Conservation (phyloP, 1,140 invertebrate genomes). For the Lineus longissimus region DNA sequence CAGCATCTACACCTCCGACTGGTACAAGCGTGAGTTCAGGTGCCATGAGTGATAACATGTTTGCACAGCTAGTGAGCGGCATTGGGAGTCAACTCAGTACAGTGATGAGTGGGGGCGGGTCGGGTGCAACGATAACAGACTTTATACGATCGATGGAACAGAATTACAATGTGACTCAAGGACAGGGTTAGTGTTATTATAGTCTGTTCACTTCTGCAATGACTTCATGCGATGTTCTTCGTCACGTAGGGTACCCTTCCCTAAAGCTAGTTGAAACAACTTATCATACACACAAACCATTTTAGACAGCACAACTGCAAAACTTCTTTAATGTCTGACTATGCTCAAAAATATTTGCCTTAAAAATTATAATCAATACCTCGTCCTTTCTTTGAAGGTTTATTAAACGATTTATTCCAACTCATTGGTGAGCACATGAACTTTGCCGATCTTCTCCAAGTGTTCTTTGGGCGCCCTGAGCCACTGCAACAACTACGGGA, state of each 20-base stretch:
- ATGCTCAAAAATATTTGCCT: no score
- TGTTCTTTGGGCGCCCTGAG: conserved; percentile 51
- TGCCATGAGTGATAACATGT: conserved; percentile 33
- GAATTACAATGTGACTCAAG: conserved; percentile 33
- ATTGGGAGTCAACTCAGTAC: conserved; percentile 32
- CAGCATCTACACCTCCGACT: no score
- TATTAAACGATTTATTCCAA: conserved; percentile 38
- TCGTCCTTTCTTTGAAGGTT: conserved; percentile 35
- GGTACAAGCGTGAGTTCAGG: background rate
- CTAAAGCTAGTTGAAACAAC: no score
- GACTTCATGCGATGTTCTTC: no score
- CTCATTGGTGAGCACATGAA: conserved; percentile 47
- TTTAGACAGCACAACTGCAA: no score
- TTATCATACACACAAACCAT: no score
- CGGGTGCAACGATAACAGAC: conserved; percentile 50
- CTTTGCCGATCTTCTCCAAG: conserved; percentile 53
- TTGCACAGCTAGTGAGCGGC: conserved; percentile 34
- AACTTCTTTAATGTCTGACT: no score
- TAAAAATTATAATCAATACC: no score
- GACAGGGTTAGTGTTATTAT: conserved; percentile 41
- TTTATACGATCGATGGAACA: conserved; percentile 50
- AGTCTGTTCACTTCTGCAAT: no score
- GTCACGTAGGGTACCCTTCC: no score
- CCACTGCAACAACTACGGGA: conserved; percentile 35
- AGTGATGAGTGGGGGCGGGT: conserved; percentile 32